Conservation (phyloP, 2,888 invertebrate species). For the Cremastinae sp. region DNA sequence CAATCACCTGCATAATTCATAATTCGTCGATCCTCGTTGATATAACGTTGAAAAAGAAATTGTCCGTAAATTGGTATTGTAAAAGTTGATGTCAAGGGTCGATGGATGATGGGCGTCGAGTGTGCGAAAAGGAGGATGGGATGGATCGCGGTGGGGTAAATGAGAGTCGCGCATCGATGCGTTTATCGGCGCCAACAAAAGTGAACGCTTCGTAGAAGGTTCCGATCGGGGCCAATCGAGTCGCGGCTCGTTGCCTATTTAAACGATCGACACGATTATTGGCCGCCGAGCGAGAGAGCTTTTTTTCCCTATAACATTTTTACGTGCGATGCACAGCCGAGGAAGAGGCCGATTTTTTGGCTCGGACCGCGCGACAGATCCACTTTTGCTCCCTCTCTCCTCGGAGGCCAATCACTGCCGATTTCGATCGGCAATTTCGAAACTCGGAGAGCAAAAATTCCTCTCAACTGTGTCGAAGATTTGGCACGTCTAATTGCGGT, state of each 20-base stretch:
- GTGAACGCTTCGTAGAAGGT: conserved; percentile 26
- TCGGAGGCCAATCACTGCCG: conserved; percentile 35
- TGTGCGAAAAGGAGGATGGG: neutral
- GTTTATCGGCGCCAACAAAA: conserved; percentile 55
- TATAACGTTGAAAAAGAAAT: conserved; percentile 16
- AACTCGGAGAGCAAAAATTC: conserved; percentile 50
- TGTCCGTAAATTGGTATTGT: conserved; percentile 11
- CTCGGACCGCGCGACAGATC: neutral
- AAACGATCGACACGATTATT: conserved; percentile 41
- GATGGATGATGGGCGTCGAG: neutral
- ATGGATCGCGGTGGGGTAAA: neutral
- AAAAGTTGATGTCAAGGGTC: neutral
- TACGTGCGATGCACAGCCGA: neutral
- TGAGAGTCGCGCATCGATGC: conserved; percentile 49
- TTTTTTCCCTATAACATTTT: conserved; percentile 18
- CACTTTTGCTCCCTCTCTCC: conserved; percentile 1
- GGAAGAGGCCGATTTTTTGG: neutral
- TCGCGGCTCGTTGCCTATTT: conserved; percentile 45
- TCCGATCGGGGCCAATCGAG: conserved; percentile 54
- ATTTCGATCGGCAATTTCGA: conserved; percentile 44
- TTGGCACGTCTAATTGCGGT: conserved; percentile 60
- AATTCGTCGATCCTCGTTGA: conserved; percentile 27
- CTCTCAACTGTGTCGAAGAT: conserved; percentile 56
- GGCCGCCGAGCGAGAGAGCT: conserved; percentile 20
- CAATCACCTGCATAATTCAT: conserved; percentile 36